Conservation (phyloP, 1,140 invertebrate genomes). For the Drosophila melanogaster region Release_6_plus_ISO1_MT NT_033779.5:2654501-2655000, state of each 20-base stretch:
- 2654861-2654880: not conserved
- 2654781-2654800: constrained; percentile 24
- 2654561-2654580: constrained; percentile 19
- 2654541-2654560: constrained; percentile 8
- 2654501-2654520: constrained; percentile 27
- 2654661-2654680: constrained; percentile 42
- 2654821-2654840: constrained; percentile 57
- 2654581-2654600: constrained; percentile 54
- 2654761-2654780: constrained; percentile 50
- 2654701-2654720: constrained; percentile 62
- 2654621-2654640: constrained; percentile 27
- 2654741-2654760: constrained; percentile 61
- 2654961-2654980: constrained; percentile 53
- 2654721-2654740: constrained; percentile 40
- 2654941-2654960: constrained; percentile 70
- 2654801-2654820: constrained; percentile 39
- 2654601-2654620: constrained; percentile 69
- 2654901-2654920: constrained; percentile 36
- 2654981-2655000: constrained; percentile 40
- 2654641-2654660: constrained; percentile 41
- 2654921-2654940: constrained; percentile 49
- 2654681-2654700: constrained; percentile 55
- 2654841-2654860: constrained; percentile 63
- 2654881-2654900: too few relatives aligned
- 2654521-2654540: constrained; percentile 28